Evolutionary conservation across 2,797 vertebrate species (phyloP).

Genomic region (Poecilia wingei): DNA sequence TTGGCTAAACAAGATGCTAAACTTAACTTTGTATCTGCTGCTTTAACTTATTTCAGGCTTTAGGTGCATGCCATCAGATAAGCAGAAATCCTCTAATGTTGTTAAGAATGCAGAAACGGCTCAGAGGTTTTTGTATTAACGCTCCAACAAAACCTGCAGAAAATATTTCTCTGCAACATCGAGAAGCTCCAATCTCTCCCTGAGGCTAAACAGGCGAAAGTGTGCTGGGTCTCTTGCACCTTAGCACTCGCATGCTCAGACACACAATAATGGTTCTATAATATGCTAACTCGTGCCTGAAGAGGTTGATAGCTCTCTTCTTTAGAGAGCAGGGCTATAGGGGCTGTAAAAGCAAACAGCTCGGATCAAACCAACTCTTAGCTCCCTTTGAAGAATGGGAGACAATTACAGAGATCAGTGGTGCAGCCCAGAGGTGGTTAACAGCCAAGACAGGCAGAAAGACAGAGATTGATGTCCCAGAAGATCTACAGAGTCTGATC

Average conservation of each 20-base stretch:
- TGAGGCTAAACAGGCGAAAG: conserved; percentile 52
- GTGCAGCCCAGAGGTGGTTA: conserved; percentile 78
- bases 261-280: conserved; percentile 57
- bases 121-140: conserved; percentile 6
- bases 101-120: not conserved
- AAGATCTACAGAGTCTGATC: conserved; percentile 56
- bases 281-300: conserved; percentile 77
- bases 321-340: conserved; percentile 68
- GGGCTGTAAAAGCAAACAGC: conserved; percentile 78
- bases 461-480: conserved; percentile 70
- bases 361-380: conserved; percentile 77
- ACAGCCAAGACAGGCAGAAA: conserved; percentile 74
- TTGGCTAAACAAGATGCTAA: conserved; percentile 14
- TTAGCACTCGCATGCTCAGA: conserved; percentile 37
- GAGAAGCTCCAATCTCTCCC: conserved; percentile 55
- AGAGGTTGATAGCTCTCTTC: conserved; percentile 75
- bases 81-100: not conserved
- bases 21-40: conserved; percentile 28
- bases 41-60: conserved; percentile 7
- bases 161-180: conserved; percentile 49
- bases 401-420: conserved; percentile 79
- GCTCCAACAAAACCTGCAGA: conserved; percentile 29
- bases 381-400: conserved; percentile 76
- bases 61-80: conserved; percentile 5
- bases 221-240: conserved; percentile 35